A percentile compares a stretch with the other conserved stretches of the same genome.
Conservation (phyloP, 1,140 invertebrate genomes). For the Batillaria attramentaria region DNA sequence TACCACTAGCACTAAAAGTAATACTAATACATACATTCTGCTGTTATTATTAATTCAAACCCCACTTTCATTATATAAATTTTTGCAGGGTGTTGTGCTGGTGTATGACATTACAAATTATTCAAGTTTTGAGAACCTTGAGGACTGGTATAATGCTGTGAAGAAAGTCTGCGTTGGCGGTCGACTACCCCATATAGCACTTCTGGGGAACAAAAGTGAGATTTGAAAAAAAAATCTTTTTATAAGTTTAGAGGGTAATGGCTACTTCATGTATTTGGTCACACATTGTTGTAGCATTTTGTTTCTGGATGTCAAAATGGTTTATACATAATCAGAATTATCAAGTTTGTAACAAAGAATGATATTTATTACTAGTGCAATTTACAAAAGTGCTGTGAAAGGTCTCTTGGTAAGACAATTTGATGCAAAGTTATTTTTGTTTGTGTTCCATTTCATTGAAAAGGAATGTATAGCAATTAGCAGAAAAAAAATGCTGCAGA, state of each 20-base stretch:
- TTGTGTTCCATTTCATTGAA: too few species aligned
- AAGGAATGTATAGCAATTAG: too few species aligned
- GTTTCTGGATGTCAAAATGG: not conserved
- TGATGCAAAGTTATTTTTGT: too few species aligned
- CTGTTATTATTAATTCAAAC: not conserved
- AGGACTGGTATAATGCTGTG: slow-evolving; percentile 81
- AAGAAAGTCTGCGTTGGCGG: slow-evolving; percentile 75
- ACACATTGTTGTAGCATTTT: too few species aligned
- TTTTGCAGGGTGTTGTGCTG: slow-evolving; percentile 81
- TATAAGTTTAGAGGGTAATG: too few species aligned
- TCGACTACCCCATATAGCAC: slow-evolving; percentile 78
- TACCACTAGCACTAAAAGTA: not conserved
- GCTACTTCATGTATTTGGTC: too few species aligned
- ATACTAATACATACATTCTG: not conserved
- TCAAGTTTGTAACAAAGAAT: not conserved
- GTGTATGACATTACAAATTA: slow-evolving; percentile 91
- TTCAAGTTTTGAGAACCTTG: slow-evolving; percentile 84
- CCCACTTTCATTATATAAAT: not conserved
- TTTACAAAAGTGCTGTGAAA: too few species aligned
- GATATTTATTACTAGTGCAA: not conserved
- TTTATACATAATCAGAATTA: not conserved
- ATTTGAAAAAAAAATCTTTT: too few species aligned
- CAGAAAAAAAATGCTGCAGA: too few species aligned
- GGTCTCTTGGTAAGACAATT: too few species aligned
- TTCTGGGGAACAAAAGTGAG: slow-evolving; percentile 90